phyloP scores from a whole-genome alignment of 2,888 invertebrate genomes.

The Glomeris marginata region DNA sequence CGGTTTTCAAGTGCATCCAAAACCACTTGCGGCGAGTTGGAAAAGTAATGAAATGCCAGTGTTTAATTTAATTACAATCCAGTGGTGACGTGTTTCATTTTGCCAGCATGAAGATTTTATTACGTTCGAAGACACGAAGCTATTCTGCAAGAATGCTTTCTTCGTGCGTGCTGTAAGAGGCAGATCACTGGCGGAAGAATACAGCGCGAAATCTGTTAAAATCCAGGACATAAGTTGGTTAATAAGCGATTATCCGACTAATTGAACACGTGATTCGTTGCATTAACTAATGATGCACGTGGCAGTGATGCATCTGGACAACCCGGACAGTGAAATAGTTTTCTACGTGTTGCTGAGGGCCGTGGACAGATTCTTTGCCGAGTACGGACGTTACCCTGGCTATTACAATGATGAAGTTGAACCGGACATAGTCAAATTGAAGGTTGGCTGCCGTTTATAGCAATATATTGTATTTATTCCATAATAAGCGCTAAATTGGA shows the following conservation, averaged over 20 bases:
- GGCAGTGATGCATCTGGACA: slow-evolving; percentile 39
- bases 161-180: slow-evolving; percentile 66
- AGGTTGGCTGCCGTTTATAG: slow-evolving; percentile 35
- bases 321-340: slow-evolving; percentile 71
- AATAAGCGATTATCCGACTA: background rate
- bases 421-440: slow-evolving; percentile 74
- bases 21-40: slow-evolving; percentile 64
- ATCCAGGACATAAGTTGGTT: slow-evolving; percentile 40
- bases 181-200: slow-evolving; percentile 56
- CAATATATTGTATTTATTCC: background rate
- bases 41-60: slow-evolving; percentile 21
- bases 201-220: slow-evolving; percentile 45
- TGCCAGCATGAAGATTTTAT: slow-evolving; percentile 50
- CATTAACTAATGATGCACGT: background rate
- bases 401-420: slow-evolving; percentile 71
- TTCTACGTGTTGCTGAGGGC: slow-evolving; percentile 81
- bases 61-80: background rate
- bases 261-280: background rate
- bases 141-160: slow-evolving; percentile 69
- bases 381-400: slow-evolving; percentile 80
- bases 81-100: background rate
- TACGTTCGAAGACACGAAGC: slow-evolving; percentile 60
- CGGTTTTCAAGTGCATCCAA: slow-evolving; percentile 63
- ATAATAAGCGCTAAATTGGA: background rate
- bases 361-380: slow-evolving; percentile 74